Base-by-base conservation (phyloP, 2,888 invertebrate genomes). In the Campoplex capitator region DNA sequence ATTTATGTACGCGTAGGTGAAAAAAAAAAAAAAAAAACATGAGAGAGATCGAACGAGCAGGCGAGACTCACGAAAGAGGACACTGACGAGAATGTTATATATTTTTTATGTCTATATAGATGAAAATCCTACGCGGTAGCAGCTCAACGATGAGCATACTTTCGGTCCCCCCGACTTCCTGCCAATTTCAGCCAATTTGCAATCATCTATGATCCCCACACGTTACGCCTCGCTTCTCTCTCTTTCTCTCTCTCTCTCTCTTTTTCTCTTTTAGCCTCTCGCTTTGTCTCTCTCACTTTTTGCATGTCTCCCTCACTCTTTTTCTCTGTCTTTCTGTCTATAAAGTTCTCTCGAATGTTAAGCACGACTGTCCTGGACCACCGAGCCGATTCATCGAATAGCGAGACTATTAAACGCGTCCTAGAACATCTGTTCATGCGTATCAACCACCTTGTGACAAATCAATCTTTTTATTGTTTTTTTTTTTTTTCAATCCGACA, bases 181-280 rank as follows among this genome's bases (percentile, higher is more conserved):
- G 94, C 92, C 94, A 94, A 94, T 94, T 94, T 92, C 93, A 92
- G 92, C 90, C 93, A 94, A 94, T 94, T 94, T 94, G 92, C 91
- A 92, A 93, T 94, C 94, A 94, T 94, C 93, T 92, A 94, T 93
- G 94, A 94, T 93, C 93, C 91, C 92, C 91, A 92, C 92, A 91
- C 92, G 90, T 91, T 91, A 90, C 90, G 90, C 91, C 90, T 91
- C 89, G 79, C 89, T 86, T 80, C 78, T 83, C 83, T 83, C 74
- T 81, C 83, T 80, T 73, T 48, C 67, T 28, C 76, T 81, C 75
- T 84, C 65, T 86, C 38, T 38, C 70, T 76, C 83, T 76, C 74
- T 81, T 83, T 80, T 73, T 48, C 67, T 28, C 76, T 81, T 71
- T 84, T 23, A 23, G 23, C 23, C 23, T 23, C 23, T 23, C 90